Conservation (phyloP, 2,888 invertebrate genomes). For the Incurvaria masculella region DNA sequence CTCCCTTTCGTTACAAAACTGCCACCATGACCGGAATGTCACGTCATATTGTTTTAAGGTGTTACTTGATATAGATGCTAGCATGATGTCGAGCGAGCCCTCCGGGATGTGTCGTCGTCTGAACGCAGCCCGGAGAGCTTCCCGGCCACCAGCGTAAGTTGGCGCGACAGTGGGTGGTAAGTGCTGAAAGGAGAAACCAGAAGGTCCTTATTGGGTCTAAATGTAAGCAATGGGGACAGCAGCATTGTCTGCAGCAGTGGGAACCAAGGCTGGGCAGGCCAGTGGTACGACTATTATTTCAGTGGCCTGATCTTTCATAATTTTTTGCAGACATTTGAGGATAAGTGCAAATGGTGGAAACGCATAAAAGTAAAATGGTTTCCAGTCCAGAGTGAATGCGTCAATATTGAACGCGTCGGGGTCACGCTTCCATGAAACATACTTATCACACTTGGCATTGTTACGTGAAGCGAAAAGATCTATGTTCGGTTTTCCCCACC, state of each 20-base stretch:
- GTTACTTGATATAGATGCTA: constrained; percentile 9
- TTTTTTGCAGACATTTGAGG: constrained; percentile 9
- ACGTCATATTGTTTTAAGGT: constrained; percentile 12
- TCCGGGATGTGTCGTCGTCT: constrained; percentile 7
- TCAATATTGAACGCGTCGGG: constrained; percentile 10
- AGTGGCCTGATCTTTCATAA: constrained; percentile 8
- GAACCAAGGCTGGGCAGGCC: background rate
- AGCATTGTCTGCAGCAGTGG: too few relatives aligned
- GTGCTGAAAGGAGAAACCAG: too few relatives aligned
- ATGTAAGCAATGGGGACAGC: too few relatives aligned
- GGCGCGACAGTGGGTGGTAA: too few relatives aligned
- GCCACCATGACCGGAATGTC: constrained; percentile 11
- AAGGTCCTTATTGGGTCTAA: too few relatives aligned
- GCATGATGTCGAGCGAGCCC: constrained; percentile 6
- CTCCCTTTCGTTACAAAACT: constrained; percentile 11
- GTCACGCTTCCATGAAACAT: constrained; percentile 9
- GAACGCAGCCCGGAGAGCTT: constrained; percentile 11
- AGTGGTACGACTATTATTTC: constrained; percentile 10
- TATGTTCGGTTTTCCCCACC: background rate
- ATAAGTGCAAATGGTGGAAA: constrained; percentile 13
- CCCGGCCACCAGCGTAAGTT: constrained; percentile 13
- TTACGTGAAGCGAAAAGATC: constrained; percentile 1
- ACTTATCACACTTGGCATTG: constrained; percentile 5
- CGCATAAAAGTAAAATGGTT: constrained; percentile 10
- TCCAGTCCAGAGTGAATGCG: constrained; percentile 13